A percentile compares a stretch with the other conserved stretches of the same genome.
phyloP scores from a whole-genome alignment of 1,140 invertebrate species.

The Drosophila lowei region DNA sequence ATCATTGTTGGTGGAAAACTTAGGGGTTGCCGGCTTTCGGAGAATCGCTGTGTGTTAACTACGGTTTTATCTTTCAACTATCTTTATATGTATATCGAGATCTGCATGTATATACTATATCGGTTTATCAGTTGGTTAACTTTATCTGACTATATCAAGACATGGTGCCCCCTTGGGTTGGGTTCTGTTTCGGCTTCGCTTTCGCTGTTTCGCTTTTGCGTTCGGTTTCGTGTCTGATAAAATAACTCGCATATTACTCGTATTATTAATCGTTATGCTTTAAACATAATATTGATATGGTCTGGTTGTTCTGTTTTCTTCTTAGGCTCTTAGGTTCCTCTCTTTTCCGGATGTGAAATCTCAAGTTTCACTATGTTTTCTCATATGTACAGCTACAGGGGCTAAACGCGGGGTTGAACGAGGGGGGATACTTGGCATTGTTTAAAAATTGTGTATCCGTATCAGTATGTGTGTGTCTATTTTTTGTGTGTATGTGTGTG shows the following conservation, averaged over 20 bases:
- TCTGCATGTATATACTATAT: slow-evolving; percentile 45
- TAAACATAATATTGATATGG: slow-evolving; percentile 74
- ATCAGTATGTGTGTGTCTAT: slow-evolving; percentile 12
- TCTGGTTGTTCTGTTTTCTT: slow-evolving; percentile 50
- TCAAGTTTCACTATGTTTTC: slow-evolving; percentile 14
- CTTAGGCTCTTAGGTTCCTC: slow-evolving; percentile 8
- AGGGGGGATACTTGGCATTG: slow-evolving; percentile 30
- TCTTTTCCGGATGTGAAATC: neutral
- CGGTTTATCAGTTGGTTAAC: slow-evolving; percentile 36
- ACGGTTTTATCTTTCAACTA: slow-evolving; percentile 20
- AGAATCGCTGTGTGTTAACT: slow-evolving; percentile 43
- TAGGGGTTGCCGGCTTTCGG: slow-evolving; percentile 9
- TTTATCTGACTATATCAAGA: slow-evolving; percentile 56
- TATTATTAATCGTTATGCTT: slow-evolving; percentile 23
- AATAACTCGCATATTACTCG: slow-evolving; percentile 51
- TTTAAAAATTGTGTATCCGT: slow-evolving; percentile 16
- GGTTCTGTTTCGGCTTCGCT: slow-evolving; percentile 15
- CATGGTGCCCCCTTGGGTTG: slow-evolving; percentile 43
- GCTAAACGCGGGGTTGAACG: neutral
- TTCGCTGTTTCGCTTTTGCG: neutral
- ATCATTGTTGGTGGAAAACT: slow-evolving; percentile 22
- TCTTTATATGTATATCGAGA: slow-evolving; percentile 34
- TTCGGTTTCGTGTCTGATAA: slow-evolving; percentile 38
- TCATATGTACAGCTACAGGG: slow-evolving; percentile 26
- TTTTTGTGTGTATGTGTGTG: slow-evolving; percentile 37